Evolutionary conservation across 2,113 vertebrate species (phyloP), one percentile per base, ranked within the genome.

Genomic region (Phalacrocorax carbo): DNA sequence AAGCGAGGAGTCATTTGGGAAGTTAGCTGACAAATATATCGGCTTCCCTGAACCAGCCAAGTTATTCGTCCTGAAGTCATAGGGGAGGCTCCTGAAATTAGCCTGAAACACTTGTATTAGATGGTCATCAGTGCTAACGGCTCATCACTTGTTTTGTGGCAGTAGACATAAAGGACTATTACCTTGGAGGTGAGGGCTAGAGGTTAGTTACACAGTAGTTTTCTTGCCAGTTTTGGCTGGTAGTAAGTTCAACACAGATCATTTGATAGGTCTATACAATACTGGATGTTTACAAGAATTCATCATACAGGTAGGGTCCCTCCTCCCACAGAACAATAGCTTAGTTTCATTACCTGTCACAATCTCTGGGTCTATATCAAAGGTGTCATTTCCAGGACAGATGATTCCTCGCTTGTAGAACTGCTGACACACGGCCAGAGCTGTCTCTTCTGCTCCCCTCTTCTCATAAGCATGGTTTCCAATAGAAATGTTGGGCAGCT

Each of bases 391-490:
- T 88, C 97, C 98, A 75, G 99, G 99, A 62, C 95, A 98, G 71
- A 99, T 98, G 92, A 82, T 98, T 84, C 98, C 98, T 97, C 96
- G 97, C 94, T 98, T 99, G 97, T 99, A 99, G 94, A 98, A 98
- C 70, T 98, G 97, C 85, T 99, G 98, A 95, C 99, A 99, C 78
- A 99, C n/a, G 0, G 98, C 96, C 97, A 99, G 97, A 16, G 98
- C 98, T 2, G 97, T 98, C 81, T 98, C 95, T 66, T 98, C 66
- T 1, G 79, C 93, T 19, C 98, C 98, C 40, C 66, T 97, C 82
- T 81, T 98, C 97, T 99, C 98, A 40, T 99, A 99, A 3, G 98
- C 99, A 5, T 99, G 99, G 79, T 99, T 99, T 64, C 99, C 99
- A 58, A 99, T 93, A 1, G 98, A 99, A 66, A 99, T 93, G 71